Evolutionary conservation across 2,113 vertebrate genomes (phyloP).

Genomic region (Pao palembangensis): DNA sequence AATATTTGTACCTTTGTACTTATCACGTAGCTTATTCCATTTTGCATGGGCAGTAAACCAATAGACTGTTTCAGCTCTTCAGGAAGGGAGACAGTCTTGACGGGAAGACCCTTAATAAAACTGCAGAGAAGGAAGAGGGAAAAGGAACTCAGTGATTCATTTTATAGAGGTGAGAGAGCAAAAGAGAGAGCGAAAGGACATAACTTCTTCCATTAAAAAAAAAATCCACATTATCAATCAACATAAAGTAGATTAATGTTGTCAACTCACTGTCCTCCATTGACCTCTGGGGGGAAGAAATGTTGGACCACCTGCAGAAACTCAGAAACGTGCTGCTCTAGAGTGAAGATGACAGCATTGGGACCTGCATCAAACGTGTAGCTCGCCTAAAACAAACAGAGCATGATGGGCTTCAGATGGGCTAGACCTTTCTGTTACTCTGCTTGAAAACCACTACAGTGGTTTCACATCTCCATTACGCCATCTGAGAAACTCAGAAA

Average conservation of each 20-base stretch:
- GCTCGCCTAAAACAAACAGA: conserved; percentile 73
- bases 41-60: conserved; percentile 71
- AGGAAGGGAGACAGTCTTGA: conserved; percentile 52
- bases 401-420: neutral
- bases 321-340: conserved; percentile 79
- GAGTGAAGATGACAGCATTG: conserved; percentile 87
- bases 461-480: conserved; percentile 46
- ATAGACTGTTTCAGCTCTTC: conserved; percentile 72
- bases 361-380: conserved; percentile 96
- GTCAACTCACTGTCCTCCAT: conserved; percentile 81
- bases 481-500: conserved; percentile 29
- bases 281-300: conserved; percentile 82
- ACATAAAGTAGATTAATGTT: too few relatives aligned
- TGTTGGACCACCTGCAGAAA: conserved; percentile 81
- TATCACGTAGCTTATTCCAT: conserved; percentile 82
- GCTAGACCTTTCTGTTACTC: conserved; percentile 7
- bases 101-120: conserved; percentile 82
- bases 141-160: neutral
- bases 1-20: conserved; percentile 76
- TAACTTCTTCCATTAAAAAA: too few relatives aligned
- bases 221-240: too few relatives aligned
- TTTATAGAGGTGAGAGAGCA: neutral
- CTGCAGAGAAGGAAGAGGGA: conserved; percentile 62
- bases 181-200: too few relatives aligned
- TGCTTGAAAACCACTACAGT: conserved; percentile 10